phyloP scores from a whole-genome alignment of 2,888 invertebrate species.

The Napeogenes inachia region DNA sequence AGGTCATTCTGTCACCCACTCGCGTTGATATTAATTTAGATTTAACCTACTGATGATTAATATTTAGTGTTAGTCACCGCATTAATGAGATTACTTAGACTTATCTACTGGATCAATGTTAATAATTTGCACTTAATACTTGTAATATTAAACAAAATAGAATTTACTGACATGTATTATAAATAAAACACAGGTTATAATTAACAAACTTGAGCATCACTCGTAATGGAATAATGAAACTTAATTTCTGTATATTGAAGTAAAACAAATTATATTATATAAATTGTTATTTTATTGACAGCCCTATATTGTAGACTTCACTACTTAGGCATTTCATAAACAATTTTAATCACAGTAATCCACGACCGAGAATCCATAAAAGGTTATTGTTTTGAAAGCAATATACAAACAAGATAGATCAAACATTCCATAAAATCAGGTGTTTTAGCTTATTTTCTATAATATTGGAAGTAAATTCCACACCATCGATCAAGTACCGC shows the following conservation, averaged over 20 bases:
- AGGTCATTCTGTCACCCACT: conserved; percentile 67
- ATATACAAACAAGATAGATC: conserved; percentile 31
- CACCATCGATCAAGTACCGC: conserved; percentile 65
- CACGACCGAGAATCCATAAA: conserved; percentile 4
- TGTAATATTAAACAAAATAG: no score
- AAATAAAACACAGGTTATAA: no score
- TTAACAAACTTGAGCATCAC: no score
- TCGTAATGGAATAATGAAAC: no score
- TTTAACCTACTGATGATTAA: conserved; percentile 51
- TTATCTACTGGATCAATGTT: conserved; percentile 38
- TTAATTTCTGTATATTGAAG: no score
- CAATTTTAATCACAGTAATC: not conserved
- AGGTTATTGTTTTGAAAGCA: conserved; percentile 13
- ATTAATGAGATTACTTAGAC: conserved; percentile 38
- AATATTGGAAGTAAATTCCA: conserved; percentile 54
- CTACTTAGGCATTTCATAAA: not conserved
- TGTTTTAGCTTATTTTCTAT: conserved; percentile 58
- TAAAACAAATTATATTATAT: no score
- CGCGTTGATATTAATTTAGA: conserved; percentile 65
- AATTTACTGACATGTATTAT: no score
- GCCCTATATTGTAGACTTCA: no score
- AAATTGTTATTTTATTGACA: no score
- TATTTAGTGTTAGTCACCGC: conserved; percentile 43
- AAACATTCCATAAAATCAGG: conserved; percentile 34
- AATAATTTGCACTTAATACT: conserved; percentile 16